Evolutionary conservation across 2,888 invertebrate species (phyloP).

Genomic region (Apodemia mormo): DNA sequence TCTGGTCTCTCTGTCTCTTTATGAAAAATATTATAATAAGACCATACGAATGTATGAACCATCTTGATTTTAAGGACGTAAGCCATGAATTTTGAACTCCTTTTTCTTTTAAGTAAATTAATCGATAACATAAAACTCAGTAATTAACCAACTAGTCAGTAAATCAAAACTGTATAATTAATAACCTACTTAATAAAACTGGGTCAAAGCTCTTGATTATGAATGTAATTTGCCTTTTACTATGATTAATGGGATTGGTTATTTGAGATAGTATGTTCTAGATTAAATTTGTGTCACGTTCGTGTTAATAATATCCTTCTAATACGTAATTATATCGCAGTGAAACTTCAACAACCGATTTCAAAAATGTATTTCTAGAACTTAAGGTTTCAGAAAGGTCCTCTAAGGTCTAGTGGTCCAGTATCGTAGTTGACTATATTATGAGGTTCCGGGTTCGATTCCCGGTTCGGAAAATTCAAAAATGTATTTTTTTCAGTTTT

Average conservation of each 20-base stretch:
- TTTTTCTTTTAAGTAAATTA: neutral
- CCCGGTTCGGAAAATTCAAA: no score
- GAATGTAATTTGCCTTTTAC: neutral
- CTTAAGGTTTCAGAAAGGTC: no score
- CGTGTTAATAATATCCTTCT: neutral
- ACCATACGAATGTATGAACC: no score
- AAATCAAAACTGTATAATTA: slow-evolving; percentile 6
- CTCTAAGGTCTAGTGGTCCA: no score
- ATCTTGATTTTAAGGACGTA: no score
- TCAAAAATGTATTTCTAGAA: no score
- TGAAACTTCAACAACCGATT: no score
- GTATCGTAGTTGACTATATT: no score
- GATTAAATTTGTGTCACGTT: neutral
- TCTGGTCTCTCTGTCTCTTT: no score
- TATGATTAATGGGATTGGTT: slow-evolving; percentile 7
- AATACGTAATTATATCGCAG: neutral
- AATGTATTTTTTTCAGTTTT: no score
- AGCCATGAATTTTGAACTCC: neutral
- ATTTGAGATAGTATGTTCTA: slow-evolving; percentile 1
- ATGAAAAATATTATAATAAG: no score
- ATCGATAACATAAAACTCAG: neutral
- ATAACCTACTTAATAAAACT: slow-evolving; percentile 6
- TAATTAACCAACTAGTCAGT: neutral
- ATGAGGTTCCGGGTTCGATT: no score
- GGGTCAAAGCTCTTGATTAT: slow-evolving; percentile 14